Conservation (phyloP, 2,888 invertebrate species). For the Capitulum mitella region DNA sequence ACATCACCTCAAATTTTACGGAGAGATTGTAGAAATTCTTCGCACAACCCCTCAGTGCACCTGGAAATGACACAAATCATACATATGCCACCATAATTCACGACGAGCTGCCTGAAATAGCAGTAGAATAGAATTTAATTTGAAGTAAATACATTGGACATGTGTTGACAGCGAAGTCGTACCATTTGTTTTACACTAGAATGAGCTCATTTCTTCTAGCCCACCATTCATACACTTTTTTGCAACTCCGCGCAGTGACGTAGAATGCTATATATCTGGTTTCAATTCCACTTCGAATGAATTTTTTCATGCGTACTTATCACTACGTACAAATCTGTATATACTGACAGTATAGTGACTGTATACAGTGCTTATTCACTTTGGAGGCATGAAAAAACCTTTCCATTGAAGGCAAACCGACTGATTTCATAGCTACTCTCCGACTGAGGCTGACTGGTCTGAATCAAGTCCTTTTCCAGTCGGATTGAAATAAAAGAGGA, state of each 20-base stretch:
- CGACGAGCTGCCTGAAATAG: too few relatives aligned
- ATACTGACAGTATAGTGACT: too few relatives aligned
- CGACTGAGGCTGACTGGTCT: too few relatives aligned
- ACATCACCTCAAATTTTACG: constrained; percentile 26
- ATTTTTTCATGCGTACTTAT: not conserved
- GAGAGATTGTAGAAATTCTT: constrained; percentile 26
- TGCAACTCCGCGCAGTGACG: not conserved
- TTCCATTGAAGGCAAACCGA: too few relatives aligned
- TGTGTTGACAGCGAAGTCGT: not conserved
- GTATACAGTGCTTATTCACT: not conserved
- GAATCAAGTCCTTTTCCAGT: too few relatives aligned
- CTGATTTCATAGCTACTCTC: too few relatives aligned
- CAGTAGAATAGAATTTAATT: not conserved
- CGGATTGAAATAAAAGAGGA: too few relatives aligned
- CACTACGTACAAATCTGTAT: not conserved
- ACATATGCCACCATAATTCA: not conserved
- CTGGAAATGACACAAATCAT: not conserved
- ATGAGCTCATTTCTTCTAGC: too few relatives aligned
- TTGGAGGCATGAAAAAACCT: too few relatives aligned
- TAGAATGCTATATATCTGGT: not conserved
- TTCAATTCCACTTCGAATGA: not conserved
- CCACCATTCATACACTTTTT: too few relatives aligned
- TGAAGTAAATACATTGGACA: not conserved
- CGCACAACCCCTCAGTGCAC: constrained; percentile 15
- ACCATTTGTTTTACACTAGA: not conserved